Conservation (phyloP, 92 coral and sea anemone genomes). For the Parazoanthus swiftii region DNA sequence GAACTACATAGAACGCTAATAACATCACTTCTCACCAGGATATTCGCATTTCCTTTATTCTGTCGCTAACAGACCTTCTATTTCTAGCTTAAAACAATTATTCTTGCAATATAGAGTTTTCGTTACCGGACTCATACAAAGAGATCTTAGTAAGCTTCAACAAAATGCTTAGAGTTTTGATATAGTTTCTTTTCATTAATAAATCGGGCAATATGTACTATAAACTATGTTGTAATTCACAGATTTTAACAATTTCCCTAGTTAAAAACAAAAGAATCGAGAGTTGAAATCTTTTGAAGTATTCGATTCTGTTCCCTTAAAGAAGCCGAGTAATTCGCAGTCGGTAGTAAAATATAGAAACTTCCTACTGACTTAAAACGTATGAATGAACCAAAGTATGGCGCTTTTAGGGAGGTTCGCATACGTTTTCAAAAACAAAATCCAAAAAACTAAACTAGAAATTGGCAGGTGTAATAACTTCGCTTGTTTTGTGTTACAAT, state of each 20-base stretch:
- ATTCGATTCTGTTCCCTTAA: no score
- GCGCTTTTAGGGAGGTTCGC: no score
- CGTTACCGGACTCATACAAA: neutral
- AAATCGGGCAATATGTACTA: neutral
- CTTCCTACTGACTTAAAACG: neutral
- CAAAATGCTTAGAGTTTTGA: no score
- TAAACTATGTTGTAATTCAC: neutral
- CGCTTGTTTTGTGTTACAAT: neutral
- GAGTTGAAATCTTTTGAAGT: no score
- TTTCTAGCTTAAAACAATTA: constrained; percentile 22
- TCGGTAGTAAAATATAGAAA: no score
- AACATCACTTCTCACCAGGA: constrained; percentile 12
- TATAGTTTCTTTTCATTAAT: no score
- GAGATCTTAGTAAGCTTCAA: no score
- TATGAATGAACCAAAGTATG: no score
- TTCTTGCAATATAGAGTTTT: constrained; percentile 1
- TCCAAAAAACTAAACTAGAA: no score
- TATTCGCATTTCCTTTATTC: neutral
- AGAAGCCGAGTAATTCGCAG: no score
- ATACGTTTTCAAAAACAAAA: no score
- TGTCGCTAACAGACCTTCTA: constrained; percentile 12
- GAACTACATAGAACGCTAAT: neutral
- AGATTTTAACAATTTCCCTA: no score
- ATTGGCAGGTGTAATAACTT: neutral
- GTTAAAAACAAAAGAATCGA: neutral